phyloP scores from a whole-genome alignment of 2,888 invertebrate species.

The Baronia brevicornis region DNA sequence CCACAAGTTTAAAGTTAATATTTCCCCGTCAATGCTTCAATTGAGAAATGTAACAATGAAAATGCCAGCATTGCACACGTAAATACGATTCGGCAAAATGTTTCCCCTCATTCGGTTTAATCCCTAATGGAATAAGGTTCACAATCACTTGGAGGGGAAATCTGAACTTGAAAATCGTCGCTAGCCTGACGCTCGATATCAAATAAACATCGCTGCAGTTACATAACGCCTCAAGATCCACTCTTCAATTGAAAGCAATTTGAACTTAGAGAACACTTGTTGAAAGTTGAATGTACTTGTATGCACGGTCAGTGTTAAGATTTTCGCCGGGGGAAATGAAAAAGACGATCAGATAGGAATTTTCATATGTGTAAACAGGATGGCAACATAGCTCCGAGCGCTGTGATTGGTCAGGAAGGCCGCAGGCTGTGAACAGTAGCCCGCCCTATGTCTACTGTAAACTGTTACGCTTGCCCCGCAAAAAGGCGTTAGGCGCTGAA shows the following conservation, averaged over 20 bases:
- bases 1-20: slow-evolving; percentile 20
- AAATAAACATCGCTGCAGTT: slow-evolving; percentile 60
- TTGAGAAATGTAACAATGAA: slow-evolving; percentile 70
- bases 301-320: slow-evolving; percentile 48
- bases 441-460: slow-evolving; percentile 76
- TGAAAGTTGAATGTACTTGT: slow-evolving; percentile 39
- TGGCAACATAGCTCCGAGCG: slow-evolving; percentile 69
- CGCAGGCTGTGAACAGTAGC: slow-evolving; percentile 76
- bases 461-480: slow-evolving; percentile 48
- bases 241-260: slow-evolving; percentile 27
- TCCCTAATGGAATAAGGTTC: slow-evolving; percentile 49
- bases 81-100: slow-evolving; percentile 61
- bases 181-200: slow-evolving; percentile 73
- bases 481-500: slow-evolving; percentile 37
- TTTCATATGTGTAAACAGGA: slow-evolving; percentile 40
- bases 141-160: slow-evolving; percentile 58
- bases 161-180: slow-evolving; percentile 76
- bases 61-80: slow-evolving; percentile 71
- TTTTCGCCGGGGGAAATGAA: slow-evolving; percentile 71
- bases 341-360: slow-evolving; percentile 47
- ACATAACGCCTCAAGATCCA: slow-evolving; percentile 53
- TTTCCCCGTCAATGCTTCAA: slow-evolving; percentile 16
- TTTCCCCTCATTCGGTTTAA: slow-evolving; percentile 48
- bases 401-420: slow-evolving; percentile 77
- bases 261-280: slow-evolving; percentile 29